phyloP scores from a whole-genome alignment of 1,140 invertebrate genomes.

The Papilio dardanus region DNA sequence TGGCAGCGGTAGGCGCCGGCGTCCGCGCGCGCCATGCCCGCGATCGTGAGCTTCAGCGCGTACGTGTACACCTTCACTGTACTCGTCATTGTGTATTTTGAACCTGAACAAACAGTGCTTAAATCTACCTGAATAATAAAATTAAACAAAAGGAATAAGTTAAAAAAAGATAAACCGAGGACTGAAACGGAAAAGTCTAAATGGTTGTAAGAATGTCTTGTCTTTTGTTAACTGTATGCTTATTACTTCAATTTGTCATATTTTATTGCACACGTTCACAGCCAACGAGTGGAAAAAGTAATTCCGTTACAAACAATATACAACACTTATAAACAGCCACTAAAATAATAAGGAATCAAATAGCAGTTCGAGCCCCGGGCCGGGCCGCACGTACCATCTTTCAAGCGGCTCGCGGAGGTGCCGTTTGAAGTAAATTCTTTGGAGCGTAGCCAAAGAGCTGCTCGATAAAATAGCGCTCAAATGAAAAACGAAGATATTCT shows the following conservation, averaged over 20 bases:
- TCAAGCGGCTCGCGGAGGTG: neutral
- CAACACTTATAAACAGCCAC: neutral
- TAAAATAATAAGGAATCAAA: constrained; percentile 8
- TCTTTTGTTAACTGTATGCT: neutral
- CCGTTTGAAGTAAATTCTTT: constrained; percentile 11
- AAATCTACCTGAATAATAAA: neutral
- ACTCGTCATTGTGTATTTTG: constrained; percentile 63
- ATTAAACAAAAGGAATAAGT: neutral
- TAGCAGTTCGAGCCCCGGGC: neutral
- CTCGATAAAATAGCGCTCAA: constrained; percentile 5
- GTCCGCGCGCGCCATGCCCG: constrained; percentile 64
- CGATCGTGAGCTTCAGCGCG: constrained; percentile 60
- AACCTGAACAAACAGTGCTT: constrained; percentile 45
- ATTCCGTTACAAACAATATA: neutral
- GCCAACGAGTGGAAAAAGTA: neutral
- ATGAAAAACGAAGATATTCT: constrained; percentile 1
- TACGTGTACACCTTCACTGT: constrained; percentile 65
- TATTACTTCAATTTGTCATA: neutral
- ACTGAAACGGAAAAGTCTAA: neutral
- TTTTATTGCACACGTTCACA: neutral
- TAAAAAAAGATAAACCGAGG: neutral
- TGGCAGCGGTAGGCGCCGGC: constrained; percentile 72
- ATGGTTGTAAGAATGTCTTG: neutral
- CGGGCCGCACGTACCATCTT: neutral
- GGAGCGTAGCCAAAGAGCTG: constrained; percentile 20